Evolutionary conservation across 2,113 vertebrate species (phyloP), one percentile per base, ranked within the genome.

Genomic region (Microcebus murinus): DNA sequence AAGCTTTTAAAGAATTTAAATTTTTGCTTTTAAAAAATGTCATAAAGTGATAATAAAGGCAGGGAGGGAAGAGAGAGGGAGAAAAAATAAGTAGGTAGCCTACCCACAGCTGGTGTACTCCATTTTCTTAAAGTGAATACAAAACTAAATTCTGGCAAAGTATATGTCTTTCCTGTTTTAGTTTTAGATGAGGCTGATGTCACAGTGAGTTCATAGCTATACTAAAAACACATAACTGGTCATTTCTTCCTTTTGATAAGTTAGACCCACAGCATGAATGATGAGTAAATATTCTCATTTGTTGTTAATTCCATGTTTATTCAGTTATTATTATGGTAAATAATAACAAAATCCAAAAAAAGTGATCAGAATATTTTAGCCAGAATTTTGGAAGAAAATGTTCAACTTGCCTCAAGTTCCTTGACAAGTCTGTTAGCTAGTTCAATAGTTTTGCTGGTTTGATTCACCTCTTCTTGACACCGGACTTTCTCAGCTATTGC

Each of bases 391-490:
- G 8, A 97, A 83, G 17, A 2, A 96, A 96, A 97, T 39, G 18
- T 31, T 48, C 36, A 63, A 97, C 98, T 98, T 99, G 98, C 99
- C 98, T 99, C 98, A 79, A 99, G 98, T 96, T 99, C 98, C 95
- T 97, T 98, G 93, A 99, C 98, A 20, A 99, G 98, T 67, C 97
- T 98, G 96, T 99, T 99, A 76, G 98, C 98, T 90, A 99, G 97
- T 85, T 98, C 97, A 67, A 98, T 98, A 52, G 98, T 99, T 95
- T 97, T 98, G 95, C 98, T 99, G 94, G 98, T 99, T 86, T 23
- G 85, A 31, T 98, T 98, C 96, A 99, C 98, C 95, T 99, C 98
- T 97, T 99, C 98, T 97, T 99, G 99, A 98, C 98, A 99, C 21
- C 15, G 90, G 67, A 99, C 92, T 98, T 99, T 99, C 97, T 99